Evolutionary conservation across 2,888 invertebrate species (phyloP).

Genomic region (Polydrusus cervinus): DNA sequence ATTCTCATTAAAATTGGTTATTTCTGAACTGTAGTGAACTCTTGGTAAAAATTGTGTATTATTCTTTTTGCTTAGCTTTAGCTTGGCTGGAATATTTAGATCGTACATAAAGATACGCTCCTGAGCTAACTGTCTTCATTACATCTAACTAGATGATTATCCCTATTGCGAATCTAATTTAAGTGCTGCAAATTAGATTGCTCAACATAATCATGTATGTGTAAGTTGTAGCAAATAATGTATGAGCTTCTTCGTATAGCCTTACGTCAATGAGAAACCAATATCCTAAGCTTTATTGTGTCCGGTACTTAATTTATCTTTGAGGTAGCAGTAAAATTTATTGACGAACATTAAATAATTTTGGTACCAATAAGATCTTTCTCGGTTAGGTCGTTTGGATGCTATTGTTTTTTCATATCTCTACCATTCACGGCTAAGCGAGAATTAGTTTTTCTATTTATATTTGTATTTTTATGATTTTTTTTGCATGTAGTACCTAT

Average conservation of each 20-base stretch:
- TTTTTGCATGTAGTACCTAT: no score
- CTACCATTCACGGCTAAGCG: no score
- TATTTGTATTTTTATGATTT: no score
- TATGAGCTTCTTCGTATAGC: conserved; percentile 10
- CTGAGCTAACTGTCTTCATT: conserved; percentile 52
- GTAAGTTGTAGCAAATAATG: conserved; percentile 38
- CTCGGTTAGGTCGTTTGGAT: no score
- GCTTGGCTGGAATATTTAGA: no score
- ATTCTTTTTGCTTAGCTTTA: no score
- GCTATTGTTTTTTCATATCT: no score
- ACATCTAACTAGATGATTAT: conserved; percentile 48
- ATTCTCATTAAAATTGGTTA: no score
- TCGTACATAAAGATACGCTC: conserved; percentile 39
- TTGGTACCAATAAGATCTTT: no score
- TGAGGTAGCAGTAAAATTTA: neutral
- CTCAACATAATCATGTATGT: conserved; percentile 43
- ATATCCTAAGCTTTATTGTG: conserved; percentile 26
- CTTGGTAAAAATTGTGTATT: neutral
- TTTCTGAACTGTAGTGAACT: no score
- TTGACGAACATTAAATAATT: no score
- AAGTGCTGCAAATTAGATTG: conserved; percentile 38
- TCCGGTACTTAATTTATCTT: conserved; percentile 25
- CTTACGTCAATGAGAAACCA: conserved; percentile 34
- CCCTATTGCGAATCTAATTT: conserved; percentile 47
- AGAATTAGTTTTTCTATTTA: no score